These are phyloP conservation scores for Eulithis testata DNA, from an alignment of 2,888 invertebrate species.

Conservation along the genomic window DNA sequence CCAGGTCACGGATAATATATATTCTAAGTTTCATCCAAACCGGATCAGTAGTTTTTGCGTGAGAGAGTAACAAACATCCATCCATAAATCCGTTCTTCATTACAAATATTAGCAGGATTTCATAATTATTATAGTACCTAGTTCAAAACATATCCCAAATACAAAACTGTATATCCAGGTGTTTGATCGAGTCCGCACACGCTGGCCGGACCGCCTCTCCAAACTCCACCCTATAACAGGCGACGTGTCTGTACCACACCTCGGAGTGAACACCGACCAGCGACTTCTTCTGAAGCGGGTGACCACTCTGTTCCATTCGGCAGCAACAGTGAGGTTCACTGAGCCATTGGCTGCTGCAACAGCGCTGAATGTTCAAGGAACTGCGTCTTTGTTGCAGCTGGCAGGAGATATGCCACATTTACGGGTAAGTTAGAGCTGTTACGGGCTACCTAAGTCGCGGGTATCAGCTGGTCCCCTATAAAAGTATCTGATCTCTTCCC, in stretches of 20 bases:
- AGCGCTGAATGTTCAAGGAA: constrained; percentile 95
- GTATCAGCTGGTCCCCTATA: too few relatives aligned
- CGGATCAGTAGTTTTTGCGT: too few relatives aligned
- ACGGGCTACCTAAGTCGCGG: too few relatives aligned
- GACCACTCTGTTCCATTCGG: constrained; percentile 96
- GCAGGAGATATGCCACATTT: constrained; percentile 92
- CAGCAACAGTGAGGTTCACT: constrained; percentile 97
- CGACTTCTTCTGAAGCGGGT: constrained; percentile 87
- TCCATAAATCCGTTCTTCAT: too few relatives aligned
- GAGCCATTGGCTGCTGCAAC: constrained; percentile 95
- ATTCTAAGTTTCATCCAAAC: too few relatives aligned
- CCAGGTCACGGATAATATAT: too few relatives aligned
- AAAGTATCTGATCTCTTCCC: background rate
- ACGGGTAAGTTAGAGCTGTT: constrained; percentile 76
- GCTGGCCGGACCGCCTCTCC: constrained; percentile 86
- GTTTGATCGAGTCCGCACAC: constrained; percentile 87
- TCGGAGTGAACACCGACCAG: constrained; percentile 89
- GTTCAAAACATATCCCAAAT: too few relatives aligned
- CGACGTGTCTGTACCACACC: constrained; percentile 89
- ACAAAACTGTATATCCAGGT: constrained; percentile 71
- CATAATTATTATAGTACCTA: too few relatives aligned
- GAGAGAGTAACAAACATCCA: too few relatives aligned
- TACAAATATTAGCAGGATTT: too few relatives aligned
- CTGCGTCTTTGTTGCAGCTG: constrained; percentile 92
- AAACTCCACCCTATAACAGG: constrained; percentile 90